phyloP scores from a whole-genome alignment of 1,140 invertebrate species.

The Diachasmimorpha longicaudata region DNA sequence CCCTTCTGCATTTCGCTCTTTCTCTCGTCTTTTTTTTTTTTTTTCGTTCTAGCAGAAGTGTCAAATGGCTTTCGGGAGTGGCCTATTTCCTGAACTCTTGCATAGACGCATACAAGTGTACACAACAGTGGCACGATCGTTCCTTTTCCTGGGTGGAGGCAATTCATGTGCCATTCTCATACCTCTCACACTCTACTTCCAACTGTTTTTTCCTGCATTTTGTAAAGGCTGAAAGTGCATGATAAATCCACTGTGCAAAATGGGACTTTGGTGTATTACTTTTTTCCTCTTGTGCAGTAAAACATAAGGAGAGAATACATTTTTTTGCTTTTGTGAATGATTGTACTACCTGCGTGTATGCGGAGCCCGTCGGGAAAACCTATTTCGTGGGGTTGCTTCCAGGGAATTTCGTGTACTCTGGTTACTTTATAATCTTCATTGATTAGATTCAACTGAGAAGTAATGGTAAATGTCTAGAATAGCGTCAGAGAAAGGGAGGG shows the following conservation, averaged over 20 bases:
- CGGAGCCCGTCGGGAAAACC: too few species aligned
- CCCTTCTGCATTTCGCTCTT: background rate
- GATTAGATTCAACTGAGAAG: too few species aligned
- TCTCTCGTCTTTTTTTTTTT: background rate
- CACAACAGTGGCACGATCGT: background rate
- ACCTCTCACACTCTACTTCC: background rate
- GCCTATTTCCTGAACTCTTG: conserved; percentile 1
- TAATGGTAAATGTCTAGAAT: too few species aligned
- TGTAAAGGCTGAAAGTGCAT: background rate
- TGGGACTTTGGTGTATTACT: background rate
- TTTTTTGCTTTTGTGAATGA: background rate
- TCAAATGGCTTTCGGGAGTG: conserved; percentile 3
- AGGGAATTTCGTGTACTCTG: too few species aligned
- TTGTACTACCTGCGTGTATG: too few species aligned
- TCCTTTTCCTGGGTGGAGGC: background rate
- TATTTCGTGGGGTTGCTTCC: too few species aligned
- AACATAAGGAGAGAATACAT: background rate
- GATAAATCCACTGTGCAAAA: background rate
- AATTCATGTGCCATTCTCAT: background rate
- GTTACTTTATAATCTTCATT: too few species aligned
- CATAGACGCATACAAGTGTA: background rate
- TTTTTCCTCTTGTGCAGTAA: background rate
- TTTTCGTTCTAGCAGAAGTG: background rate
- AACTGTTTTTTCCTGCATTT: background rate
- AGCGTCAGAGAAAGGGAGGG: too few species aligned